A percentile compares a stretch with the other conserved stretches of the same genome.
Evolutionary conservation across 2,797 vertebrate genomes (phyloP).

Genomic region (Galagoides demidoff): DNA sequence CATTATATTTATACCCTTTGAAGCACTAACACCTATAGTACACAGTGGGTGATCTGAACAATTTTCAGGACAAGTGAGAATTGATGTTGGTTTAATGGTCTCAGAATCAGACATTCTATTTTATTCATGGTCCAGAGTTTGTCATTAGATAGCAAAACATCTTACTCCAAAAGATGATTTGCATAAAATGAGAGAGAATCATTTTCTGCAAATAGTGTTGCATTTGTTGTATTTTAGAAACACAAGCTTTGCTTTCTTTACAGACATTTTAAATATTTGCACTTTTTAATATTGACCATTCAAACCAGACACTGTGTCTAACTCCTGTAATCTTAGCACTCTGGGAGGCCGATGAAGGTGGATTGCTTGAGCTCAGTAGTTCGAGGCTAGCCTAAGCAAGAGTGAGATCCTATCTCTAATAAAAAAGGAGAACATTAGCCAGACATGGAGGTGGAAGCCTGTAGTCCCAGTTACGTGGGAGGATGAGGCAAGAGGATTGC

Average conservation of each 20-base stretch:
- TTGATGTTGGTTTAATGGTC: neutral
- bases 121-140: neutral
- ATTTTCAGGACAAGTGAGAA: neutral
- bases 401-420: too few species aligned
- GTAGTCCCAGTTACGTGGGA: too few species aligned
- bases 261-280: neutral
- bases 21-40: neutral
- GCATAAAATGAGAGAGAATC: neutral
- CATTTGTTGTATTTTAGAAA: constrained; percentile 10
- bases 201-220: neutral
- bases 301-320: neutral
- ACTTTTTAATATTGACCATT: neutral
- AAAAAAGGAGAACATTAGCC: too few species aligned
- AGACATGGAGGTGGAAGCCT: too few species aligned
- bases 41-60: neutral
- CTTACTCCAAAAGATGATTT: neutral
- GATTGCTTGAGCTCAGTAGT: too few species aligned
- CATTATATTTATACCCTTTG: neutral
- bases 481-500: too few species aligned
- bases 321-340: too few species aligned
- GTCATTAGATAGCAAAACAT: neutral
- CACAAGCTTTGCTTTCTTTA: neutral
- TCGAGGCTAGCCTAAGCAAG: too few species aligned
- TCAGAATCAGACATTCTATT: neutral
- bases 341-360: too few species aligned